Evolutionary conservation across 2,113 vertebrate species (phyloP).

Genomic region (Nycticorax nycticorax): DNA sequence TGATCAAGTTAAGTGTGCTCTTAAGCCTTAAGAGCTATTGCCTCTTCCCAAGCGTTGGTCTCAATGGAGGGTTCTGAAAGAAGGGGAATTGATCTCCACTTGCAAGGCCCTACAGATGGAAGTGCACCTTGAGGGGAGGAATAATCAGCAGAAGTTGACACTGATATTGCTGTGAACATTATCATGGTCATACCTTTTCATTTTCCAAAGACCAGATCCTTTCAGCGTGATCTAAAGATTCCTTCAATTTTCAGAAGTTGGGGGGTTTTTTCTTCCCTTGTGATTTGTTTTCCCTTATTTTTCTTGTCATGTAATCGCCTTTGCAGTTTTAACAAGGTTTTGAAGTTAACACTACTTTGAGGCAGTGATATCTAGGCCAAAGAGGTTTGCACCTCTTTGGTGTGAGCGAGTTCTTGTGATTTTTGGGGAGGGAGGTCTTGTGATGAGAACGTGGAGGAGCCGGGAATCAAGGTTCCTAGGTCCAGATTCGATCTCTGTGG

Average conservation of each 20-base stretch:
- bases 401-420: constrained; percentile 9
- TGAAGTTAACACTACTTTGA: constrained; percentile 41
- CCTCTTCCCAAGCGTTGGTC: not conserved
- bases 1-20: not conserved
- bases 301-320: not conserved
- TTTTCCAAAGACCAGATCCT: not conserved
- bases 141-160: not conserved
- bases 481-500: not conserved
- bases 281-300: constrained; percentile 33
- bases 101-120: not conserved
- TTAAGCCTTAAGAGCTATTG: not conserved
- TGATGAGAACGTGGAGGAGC: not conserved
- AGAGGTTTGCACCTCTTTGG: constrained; percentile 31
- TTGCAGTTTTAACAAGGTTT: constrained; percentile 21
- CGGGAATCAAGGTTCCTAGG: not conserved
- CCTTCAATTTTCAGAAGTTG: not conserved
- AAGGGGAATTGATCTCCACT: not conserved
- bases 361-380: constrained; percentile 42
- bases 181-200: not conserved
- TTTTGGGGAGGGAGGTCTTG: constrained; percentile 13
- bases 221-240: not conserved
- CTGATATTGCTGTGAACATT: not conserved
- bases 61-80: not conserved
- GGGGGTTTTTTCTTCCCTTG: not conserved
- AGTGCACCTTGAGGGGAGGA: not conserved